Percentiles rank a stretch among this genome's conserved stretches.
phyloP scores from a whole-genome alignment of 2,113 vertebrate genomes.

The Eretmochelys imbricata region DNA sequence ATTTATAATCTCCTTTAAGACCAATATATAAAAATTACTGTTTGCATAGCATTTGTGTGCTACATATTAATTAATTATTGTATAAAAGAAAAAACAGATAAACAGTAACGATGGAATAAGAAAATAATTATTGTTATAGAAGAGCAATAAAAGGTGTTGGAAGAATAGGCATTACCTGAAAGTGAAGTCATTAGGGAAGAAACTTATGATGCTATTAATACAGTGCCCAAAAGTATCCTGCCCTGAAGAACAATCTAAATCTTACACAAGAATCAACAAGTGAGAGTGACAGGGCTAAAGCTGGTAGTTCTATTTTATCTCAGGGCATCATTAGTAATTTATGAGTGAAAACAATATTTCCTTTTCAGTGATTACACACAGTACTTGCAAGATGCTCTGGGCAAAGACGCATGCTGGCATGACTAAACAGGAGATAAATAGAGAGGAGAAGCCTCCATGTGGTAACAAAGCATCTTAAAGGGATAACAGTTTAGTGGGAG shows the following conservation, averaged over 20 bases:
- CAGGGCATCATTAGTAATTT: not conserved
- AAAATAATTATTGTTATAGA: not conserved
- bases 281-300: not conserved
- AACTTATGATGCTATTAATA: not conserved
- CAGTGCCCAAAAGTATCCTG: not conserved
- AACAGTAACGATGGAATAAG: not conserved
- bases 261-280: not conserved
- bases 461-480: not conserved
- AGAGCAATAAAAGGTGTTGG: not conserved
- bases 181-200: not conserved
- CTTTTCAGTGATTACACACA: accelerated
- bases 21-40: not conserved
- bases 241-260: not conserved
- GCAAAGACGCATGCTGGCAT: not conserved
- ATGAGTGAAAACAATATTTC: not conserved
- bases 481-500: not conserved
- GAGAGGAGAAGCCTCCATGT: not conserved
- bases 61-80: not conserved
- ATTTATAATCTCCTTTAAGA: not conserved
- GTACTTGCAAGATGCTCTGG: not conserved
- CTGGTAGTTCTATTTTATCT: not conserved
- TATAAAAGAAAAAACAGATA: not conserved
- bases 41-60: not conserved
- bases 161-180: not conserved
- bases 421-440: not conserved